Base-by-base conservation (phyloP, 1,140 invertebrate species). In the Branchinecta lindahli region DNA sequence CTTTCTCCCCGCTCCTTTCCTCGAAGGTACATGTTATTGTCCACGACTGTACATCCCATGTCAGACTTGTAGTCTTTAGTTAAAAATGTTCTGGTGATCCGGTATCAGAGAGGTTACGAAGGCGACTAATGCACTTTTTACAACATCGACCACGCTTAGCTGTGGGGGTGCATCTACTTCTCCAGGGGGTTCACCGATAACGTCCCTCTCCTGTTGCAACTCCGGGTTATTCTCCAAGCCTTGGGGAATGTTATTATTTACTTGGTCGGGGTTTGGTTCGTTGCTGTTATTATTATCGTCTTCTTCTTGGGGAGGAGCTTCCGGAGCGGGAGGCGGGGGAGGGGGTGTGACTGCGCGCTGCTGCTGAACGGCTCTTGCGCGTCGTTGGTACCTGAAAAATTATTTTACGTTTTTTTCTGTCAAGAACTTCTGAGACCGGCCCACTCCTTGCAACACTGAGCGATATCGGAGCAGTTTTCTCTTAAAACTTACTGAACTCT, bases 211-310 rank as follows among this genome's bases (percentile, higher is more conserved):
- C 18, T 61, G 52, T 61, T 20, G 12, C 52, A 61, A 61, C 18
- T 61, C 52, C 18, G 52, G 52, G 18, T 61, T 61, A 20, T 61
- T 61, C 18, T 61, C 52, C 52, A 61, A 15, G 12, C 52, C 52
- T 61, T 61, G 52, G 2, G 52, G 52, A 20, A 61, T 61, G 6
- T 61, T 61, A 20, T 61, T 61, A 61, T 61, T 61, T 6, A 61
- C 52, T 61, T 61, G 52, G 18, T 61, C 52, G 12, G 52, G 52
- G 18, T 61, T 61, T 61, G 52, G 52, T 61, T 61, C 52, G 18
- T 61, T 61, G 12, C 52, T 61, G 52, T 61, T 61, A 20, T 61
- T 61, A 6, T 61, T 61, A 61, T 61, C 52, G 52, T 61, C 52
- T 61, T 61, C 52, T 61, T 20, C 12, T 61, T 61, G 12, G 2